Conservation (phyloP, 2,888 invertebrate genomes). For the Heliconius sara region DNA sequence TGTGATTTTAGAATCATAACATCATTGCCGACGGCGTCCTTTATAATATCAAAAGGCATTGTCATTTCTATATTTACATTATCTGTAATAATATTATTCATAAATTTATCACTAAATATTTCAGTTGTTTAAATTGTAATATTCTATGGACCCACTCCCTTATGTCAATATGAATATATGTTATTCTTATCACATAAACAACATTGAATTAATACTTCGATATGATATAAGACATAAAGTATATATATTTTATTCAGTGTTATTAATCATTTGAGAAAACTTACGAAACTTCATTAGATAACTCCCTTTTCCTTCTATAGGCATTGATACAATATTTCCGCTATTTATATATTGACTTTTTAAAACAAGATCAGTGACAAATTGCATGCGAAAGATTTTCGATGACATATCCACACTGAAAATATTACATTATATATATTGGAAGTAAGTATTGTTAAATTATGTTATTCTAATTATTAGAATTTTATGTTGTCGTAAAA, state of each 20-base stretch:
- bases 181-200: background rate
- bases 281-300: background rate
- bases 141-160: no score
- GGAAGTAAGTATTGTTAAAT: no score
- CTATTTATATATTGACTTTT: background rate
- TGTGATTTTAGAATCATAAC: slow-evolving; percentile 3
- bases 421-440: background rate
- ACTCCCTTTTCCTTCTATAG: slow-evolving; percentile 3
- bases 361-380: background rate
- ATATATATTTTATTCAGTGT: background rate
- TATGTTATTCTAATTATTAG: no score
- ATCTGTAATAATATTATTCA: slow-evolving; percentile 8
- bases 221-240: background rate
- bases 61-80: background rate
- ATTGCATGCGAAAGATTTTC: slow-evolving; percentile 1
- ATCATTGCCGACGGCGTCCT: slow-evolving; percentile 10
- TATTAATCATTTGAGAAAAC: background rate
- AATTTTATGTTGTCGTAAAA: no score
- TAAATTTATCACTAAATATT: no score
- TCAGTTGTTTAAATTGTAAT: no score
- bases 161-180: no score
- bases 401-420: slow-evolving; percentile 22
- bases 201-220: background rate
- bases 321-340: slow-evolving; percentile 2
- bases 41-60: slow-evolving; percentile 5